phyloP scores from a whole-genome alignment of 2,797 vertebrate species.

The Selene dorsalis region DNA sequence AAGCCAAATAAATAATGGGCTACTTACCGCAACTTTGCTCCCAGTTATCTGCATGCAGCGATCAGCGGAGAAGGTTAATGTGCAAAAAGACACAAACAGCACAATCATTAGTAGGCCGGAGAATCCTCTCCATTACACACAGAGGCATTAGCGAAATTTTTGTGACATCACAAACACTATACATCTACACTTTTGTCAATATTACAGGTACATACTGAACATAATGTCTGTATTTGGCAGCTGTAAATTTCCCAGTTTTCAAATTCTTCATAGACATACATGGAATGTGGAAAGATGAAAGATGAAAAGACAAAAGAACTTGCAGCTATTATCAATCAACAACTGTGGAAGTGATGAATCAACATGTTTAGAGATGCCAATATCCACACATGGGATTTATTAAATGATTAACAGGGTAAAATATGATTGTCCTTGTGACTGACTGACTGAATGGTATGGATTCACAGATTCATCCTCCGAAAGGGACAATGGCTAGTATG shows the following conservation, averaged over 20 bases:
- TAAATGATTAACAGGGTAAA: conserved; percentile 39
- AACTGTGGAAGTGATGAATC: conserved; percentile 49
- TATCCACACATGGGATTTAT: conserved; percentile 3
- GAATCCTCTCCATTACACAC: conserved; percentile 80
- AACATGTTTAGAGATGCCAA: conserved; percentile 6
- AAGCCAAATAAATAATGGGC: conserved; percentile 83
- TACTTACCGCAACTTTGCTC: conserved; percentile 99
- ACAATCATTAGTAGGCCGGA: conserved; percentile 92
- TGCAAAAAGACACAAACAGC: conserved; percentile 94
- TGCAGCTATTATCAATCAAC: conserved; percentile 18
- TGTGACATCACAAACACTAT: conserved; percentile 71
- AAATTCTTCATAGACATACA: neutral
- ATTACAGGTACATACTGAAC: conserved; percentile 60
- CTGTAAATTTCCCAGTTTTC: conserved; percentile 33
- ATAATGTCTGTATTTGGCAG: conserved; percentile 74
- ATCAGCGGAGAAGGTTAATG: conserved; percentile 94
- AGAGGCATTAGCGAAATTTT: conserved; percentile 83
- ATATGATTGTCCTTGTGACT: conserved; percentile 41
- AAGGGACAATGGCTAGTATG: conserved; percentile 27
- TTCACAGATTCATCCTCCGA: conserved; percentile 39
- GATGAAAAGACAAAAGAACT: conserved; percentile 6
- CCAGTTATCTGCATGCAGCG: conserved; percentile 99
- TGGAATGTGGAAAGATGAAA: neutral
- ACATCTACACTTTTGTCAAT: conserved; percentile 36
- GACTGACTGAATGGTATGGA: conserved; percentile 45